phyloP scores from a whole-genome alignment of 1,140 invertebrate species.

The Zeugodacus cucurbitae region DNA sequence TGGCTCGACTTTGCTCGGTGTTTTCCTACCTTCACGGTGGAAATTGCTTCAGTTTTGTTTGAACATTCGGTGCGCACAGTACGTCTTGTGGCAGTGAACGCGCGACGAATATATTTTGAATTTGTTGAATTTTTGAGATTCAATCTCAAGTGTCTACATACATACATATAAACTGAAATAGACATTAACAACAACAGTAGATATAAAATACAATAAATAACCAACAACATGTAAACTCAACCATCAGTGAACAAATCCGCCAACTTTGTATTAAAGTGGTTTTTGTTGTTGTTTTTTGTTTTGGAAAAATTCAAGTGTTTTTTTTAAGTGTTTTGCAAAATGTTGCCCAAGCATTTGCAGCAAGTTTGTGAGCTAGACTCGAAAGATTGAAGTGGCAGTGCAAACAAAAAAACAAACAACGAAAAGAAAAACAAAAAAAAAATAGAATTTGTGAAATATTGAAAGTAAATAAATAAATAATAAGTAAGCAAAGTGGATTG shows the following conservation, averaged over 20 bases:
- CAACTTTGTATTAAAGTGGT: background rate
- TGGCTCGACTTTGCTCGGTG: background rate
- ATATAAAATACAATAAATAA: background rate
- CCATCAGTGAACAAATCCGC: background rate
- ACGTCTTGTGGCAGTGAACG: background rate
- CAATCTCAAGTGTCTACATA: background rate
- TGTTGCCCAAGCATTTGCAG: conserved; percentile 2
- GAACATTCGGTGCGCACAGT: conserved; percentile 34
- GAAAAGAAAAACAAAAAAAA: background rate
- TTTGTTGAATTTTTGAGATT: background rate
- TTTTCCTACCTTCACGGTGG: conserved; percentile 20
- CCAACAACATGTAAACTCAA: background rate
- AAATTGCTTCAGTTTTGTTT: conserved; percentile 38
- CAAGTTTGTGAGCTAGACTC: conserved; percentile 39
- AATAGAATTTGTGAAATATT: background rate
- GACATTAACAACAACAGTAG: background rate
- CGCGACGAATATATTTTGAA: conserved; percentile 3
- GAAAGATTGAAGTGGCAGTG: conserved; percentile 6
- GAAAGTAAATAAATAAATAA: background rate
- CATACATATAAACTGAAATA: background rate
- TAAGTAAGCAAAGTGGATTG: background rate
- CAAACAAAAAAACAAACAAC: background rate
- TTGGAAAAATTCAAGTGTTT: background rate
- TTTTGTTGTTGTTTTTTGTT: background rate
- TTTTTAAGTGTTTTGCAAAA: background rate